Evolutionary conservation across 2,888 invertebrate species (phyloP).

Genomic region (Oscheius myriophilus): DNA sequence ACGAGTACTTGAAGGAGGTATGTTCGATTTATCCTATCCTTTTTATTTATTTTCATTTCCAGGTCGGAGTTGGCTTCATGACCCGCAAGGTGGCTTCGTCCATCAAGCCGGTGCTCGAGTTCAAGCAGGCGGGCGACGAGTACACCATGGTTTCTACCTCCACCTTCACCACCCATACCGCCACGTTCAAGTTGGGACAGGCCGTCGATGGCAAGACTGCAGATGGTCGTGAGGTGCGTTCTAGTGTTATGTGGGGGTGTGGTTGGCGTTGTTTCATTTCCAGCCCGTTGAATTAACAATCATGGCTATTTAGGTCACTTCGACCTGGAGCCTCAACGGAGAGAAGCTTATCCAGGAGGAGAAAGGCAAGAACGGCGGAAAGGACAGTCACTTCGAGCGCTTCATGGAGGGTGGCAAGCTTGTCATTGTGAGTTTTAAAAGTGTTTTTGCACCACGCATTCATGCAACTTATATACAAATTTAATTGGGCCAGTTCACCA

Average conservation of each 20-base stretch:
- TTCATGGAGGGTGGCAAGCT: conserved; percentile 60
- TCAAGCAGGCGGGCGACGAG: too few species aligned
- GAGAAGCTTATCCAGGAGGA: conserved; percentile 62
- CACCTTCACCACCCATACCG: conserved; percentile 67
- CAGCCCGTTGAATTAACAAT: too few species aligned
- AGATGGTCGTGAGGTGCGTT: conserved; percentile 65
- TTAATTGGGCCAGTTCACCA: too few species aligned
- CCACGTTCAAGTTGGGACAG: conserved; percentile 62
- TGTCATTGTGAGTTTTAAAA: conserved; percentile 52
- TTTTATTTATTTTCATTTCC: too few species aligned
- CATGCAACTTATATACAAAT: too few species aligned
- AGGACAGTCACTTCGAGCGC: too few species aligned
- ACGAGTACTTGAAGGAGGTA: conserved; percentile 66
- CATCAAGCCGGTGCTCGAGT: too few species aligned
- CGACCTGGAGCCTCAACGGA: conserved; percentile 57
- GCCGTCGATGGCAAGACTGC: conserved; percentile 65
- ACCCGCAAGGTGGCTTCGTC: too few species aligned
- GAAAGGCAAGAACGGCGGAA: too few species aligned
- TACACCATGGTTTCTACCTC: too few species aligned
- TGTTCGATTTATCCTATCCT: background rate
- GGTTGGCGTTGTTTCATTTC: too few species aligned
- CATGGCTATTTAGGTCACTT: conserved; percentile 54
- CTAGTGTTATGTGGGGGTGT: background rate
- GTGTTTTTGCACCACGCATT: background rate
- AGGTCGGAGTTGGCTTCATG: too few species aligned